phyloP scores from a whole-genome alignment of 1,140 invertebrate genomes.

The Scaptomyza pallida region DNA sequence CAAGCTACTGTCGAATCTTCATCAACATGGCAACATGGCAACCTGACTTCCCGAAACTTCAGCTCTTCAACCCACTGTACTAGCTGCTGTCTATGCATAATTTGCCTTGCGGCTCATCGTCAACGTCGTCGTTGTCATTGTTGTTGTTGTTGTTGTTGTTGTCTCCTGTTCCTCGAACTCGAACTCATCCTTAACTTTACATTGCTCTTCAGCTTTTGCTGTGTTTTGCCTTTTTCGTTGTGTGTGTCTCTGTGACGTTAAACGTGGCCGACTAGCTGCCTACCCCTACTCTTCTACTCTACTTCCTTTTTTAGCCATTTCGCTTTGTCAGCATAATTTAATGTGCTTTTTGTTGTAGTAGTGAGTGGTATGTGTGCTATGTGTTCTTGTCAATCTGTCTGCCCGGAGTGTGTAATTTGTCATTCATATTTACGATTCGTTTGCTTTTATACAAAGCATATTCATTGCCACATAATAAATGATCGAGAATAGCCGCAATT shows the following conservation, averaged over 20 bases:
- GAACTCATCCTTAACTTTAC: conserved; percentile 18
- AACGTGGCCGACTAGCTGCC: conserved; percentile 65
- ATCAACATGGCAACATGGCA: conserved; percentile 23
- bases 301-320: conserved; percentile 27
- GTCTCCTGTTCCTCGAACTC: neutral
- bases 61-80: conserved; percentile 27
- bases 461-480: neutral
- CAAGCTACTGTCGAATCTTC: conserved; percentile 73
- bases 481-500: conserved; percentile 10
- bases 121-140: conserved; percentile 26
- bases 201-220: conserved; percentile 62
- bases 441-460: conserved; percentile 2
- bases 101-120: conserved; percentile 43
- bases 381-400: conserved; percentile 68
- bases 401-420: conserved; percentile 76
- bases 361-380: conserved; percentile 18
- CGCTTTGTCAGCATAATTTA: conserved; percentile 76
- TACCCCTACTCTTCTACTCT: conserved; percentile 9
- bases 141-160: conserved; percentile 18
- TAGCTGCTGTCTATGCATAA: conserved; percentile 29
- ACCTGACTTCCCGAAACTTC: conserved; percentile 30
- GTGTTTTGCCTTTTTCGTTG: conserved; percentile 47
- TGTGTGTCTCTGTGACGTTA: conserved; percentile 65
- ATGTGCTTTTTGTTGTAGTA: conserved; percentile 45
- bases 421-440: conserved; percentile 64